A percentile compares a stretch with the other conserved stretches of the same genome.
Conservation (phyloP, 2,113 vertebrate species). For the Perccottus glenii region DNA sequence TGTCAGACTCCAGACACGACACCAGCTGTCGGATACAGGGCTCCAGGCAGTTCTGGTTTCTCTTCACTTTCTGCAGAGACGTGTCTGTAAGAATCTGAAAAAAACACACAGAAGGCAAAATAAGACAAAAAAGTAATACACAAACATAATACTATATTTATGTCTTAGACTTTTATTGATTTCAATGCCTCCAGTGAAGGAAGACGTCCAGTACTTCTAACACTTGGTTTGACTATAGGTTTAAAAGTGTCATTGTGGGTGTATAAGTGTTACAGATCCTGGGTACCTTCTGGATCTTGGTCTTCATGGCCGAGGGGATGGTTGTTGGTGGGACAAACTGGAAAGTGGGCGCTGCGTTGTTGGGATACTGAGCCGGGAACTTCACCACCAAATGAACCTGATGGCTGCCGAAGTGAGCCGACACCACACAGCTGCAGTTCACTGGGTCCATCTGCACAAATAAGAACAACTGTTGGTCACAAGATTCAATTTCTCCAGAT, state of each 20-base stretch:
- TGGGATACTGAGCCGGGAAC: constrained; percentile 95
- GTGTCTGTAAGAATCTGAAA: constrained; percentile 94
- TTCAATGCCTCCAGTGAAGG: too few relatives aligned
- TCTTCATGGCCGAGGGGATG: constrained; percentile 91
- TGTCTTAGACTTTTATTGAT: too few relatives aligned
- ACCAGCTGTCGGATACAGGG: constrained; percentile 96
- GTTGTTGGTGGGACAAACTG: constrained; percentile 94
- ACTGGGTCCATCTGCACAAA: constrained; percentile 89
- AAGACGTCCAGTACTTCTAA: too few relatives aligned
- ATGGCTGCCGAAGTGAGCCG: constrained; percentile 89
- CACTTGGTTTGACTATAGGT: too few relatives aligned
- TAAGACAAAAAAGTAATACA: not conserved
- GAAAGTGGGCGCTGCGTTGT: constrained; percentile 94
- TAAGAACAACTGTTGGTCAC: not conserved
- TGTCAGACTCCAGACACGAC: constrained; percentile 94
- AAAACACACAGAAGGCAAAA: constrained; percentile 18
- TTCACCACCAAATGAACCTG: constrained; percentile 94
- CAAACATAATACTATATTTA: too few relatives aligned
- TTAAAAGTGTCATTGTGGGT: too few relatives aligned
- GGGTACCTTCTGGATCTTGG: constrained; percentile 93
- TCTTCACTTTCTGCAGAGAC: constrained; percentile 96
- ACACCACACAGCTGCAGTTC: constrained; percentile 92
- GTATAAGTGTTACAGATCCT: too few relatives aligned
- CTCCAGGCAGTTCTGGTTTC: constrained; percentile 98
- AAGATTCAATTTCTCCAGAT: too few relatives aligned